Percentiles rank a stretch among this genome's conserved stretches.
These are phyloP conservation scores for Drosophila subpulchrella DNA, from an alignment of 1,140 invertebrate genomes.

Conservation along the genomic window DNA sequence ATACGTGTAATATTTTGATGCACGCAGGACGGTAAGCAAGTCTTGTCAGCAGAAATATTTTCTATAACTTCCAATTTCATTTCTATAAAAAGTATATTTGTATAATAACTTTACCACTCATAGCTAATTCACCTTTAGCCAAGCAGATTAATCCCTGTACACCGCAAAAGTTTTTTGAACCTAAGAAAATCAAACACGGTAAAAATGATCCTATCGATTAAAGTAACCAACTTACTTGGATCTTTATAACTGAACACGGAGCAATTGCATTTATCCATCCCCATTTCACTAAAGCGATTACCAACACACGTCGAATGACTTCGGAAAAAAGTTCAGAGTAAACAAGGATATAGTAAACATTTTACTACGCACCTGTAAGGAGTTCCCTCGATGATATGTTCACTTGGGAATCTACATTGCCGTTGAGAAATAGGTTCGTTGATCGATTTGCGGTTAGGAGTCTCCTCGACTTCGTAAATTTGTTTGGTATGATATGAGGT, in stretches of 20 bases:
- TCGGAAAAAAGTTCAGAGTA: not conserved
- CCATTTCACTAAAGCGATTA: constrained; percentile 39
- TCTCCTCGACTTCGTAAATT: constrained; percentile 59
- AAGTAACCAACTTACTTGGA: constrained; percentile 23
- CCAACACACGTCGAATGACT: constrained; percentile 63
- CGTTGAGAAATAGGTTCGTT: constrained; percentile 47
- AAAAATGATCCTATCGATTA: not conserved
- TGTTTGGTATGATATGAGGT: constrained; percentile 24
- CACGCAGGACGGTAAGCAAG: constrained; percentile 60
- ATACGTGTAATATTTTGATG: not conserved
- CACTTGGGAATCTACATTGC: constrained; percentile 61
- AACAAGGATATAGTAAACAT: not conserved
- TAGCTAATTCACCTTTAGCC: constrained; percentile 22
- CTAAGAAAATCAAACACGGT: constrained; percentile 10
- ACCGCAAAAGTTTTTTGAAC: constrained; percentile 29
- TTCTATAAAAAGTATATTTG: constrained; percentile 19
- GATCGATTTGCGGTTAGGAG: constrained; percentile 50
- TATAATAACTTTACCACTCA: not conserved
- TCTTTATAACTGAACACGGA: constrained; percentile 39
- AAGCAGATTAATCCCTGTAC: constrained; percentile 31
- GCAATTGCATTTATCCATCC: constrained; percentile 59
- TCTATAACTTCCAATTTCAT: constrained; percentile 41
- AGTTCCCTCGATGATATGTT: constrained; percentile 16
- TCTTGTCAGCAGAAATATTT: constrained; percentile 26
- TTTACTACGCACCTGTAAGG: constrained; percentile 48